Percentiles rank a stretch among this genome's conserved stretches.
Evolutionary conservation across 2,113 vertebrate genomes (phyloP).

Genomic region (Mesembrinibis cayennensis): DNA sequence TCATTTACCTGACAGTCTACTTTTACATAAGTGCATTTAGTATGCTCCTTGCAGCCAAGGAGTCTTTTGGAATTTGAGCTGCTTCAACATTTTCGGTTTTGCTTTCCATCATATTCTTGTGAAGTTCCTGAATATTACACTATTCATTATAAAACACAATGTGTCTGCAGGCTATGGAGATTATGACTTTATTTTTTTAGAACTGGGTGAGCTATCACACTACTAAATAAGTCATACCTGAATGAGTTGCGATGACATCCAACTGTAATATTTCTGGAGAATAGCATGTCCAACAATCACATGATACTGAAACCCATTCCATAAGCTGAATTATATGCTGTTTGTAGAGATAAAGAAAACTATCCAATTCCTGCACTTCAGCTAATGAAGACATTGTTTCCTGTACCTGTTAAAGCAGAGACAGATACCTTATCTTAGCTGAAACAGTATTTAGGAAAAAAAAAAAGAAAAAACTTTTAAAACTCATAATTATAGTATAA

Average conservation of each 20-base stretch:
- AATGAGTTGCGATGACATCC: constrained; percentile 78
- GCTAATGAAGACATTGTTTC: constrained; percentile 76
- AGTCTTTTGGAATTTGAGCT: background rate
- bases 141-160: background rate
- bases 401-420: constrained; percentile 75
- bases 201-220: background rate
- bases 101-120: background rate
- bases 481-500: background rate
- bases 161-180: background rate
- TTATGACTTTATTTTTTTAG: background rate
- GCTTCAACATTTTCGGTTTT: background rate
- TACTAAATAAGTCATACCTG: constrained; percentile 75
- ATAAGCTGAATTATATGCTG: constrained; percentile 82
- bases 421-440: background rate
- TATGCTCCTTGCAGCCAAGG: background rate
- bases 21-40: background rate
- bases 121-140: background rate
- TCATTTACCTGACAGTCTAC: background rate
- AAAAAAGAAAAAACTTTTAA: background rate
- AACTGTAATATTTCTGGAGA: constrained; percentile 85
- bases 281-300: constrained; percentile 79
- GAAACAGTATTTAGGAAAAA: background rate
- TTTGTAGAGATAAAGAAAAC: constrained; percentile 75
- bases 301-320: constrained; percentile 78
- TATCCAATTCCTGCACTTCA: constrained; percentile 69